Conservation (phyloP, 2,113 vertebrate genomes). For the Benitochromis conjunctus region DNA sequence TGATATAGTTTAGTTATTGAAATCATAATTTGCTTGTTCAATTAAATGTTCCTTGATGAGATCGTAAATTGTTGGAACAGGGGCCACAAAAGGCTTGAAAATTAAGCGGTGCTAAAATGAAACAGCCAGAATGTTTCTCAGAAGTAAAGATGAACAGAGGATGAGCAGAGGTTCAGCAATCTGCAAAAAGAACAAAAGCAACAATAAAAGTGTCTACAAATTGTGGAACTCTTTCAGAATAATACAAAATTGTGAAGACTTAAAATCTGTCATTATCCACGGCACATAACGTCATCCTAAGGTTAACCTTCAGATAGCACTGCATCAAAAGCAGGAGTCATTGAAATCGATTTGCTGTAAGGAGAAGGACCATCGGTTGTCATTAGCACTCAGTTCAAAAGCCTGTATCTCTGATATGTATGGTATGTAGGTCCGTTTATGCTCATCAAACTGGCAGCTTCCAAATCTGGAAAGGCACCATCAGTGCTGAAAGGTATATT, state of each 20-base stretch:
- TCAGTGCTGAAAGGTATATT: not conserved
- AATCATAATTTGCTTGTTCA: not conserved
- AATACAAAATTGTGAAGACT: not conserved
- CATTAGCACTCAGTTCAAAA: not conserved
- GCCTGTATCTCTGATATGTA: not conserved
- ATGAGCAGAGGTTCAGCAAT: not conserved
- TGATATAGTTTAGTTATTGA: not conserved
- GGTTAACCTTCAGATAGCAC: not conserved
- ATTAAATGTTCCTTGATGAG: not conserved
- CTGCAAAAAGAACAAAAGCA: not conserved
- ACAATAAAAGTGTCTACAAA: not conserved
- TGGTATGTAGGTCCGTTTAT: not conserved
- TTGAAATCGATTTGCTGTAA: not conserved
- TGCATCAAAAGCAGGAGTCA: not conserved
- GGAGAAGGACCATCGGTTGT: not conserved
- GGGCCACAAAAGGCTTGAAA: not conserved
- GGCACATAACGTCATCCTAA: not conserved
- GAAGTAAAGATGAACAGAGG: not conserved
- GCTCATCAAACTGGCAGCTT: not conserved
- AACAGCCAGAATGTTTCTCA: not conserved
- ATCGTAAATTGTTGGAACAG: not conserved
- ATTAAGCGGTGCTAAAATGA: not conserved
- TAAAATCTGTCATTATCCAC: not conserved
- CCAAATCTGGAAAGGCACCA: not conserved
- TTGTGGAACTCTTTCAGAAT: not conserved